phyloP scores from a whole-genome alignment of 1,140 invertebrate genomes.

The Lamellibrachia luymesi region DNA sequence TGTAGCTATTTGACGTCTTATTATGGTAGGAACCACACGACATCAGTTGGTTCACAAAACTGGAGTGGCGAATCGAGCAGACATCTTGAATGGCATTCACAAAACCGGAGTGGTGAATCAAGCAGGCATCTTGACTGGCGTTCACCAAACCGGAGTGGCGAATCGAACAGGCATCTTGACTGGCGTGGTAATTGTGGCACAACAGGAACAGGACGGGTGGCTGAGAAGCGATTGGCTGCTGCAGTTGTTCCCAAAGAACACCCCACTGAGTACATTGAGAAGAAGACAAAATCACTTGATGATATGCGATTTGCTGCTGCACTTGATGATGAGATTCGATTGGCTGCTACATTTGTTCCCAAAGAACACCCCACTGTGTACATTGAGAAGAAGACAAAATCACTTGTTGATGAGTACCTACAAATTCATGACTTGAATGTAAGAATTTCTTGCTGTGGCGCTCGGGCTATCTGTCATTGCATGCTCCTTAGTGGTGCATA shows the following conservation, averaged over 20 bases:
- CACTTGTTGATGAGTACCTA: constrained; percentile 57
- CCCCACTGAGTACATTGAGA: not conserved
- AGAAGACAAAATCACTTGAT: constrained; percentile 52
- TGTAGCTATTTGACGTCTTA: not conserved
- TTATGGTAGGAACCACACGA: not conserved
- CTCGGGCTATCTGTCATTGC: not conserved
- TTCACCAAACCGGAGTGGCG: constrained; percentile 7
- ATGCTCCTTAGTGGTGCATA: too few relatives aligned
- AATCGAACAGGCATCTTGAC: not conserved
- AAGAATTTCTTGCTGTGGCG: not conserved
- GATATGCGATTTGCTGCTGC: too few relatives aligned
- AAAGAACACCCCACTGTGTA: not conserved
- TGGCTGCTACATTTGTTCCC: not conserved
- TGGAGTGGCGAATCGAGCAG: too few relatives aligned
- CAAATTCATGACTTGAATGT: constrained; percentile 53
- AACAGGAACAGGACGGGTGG: not conserved
- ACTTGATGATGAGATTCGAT: not conserved
- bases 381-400: constrained; percentile 41
- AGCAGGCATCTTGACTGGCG: too few relatives aligned
- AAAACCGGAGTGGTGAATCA: too few relatives aligned
- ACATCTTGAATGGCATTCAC: too few relatives aligned
- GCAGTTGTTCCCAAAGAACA: not conserved
- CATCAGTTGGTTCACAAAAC: not conserved
- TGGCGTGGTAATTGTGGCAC: not conserved
- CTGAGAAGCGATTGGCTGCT: not conserved